These are phyloP conservation scores for Nymphalis io DNA, from an alignment of 1,140 invertebrate species.

Conservation along the genomic window DNA sequence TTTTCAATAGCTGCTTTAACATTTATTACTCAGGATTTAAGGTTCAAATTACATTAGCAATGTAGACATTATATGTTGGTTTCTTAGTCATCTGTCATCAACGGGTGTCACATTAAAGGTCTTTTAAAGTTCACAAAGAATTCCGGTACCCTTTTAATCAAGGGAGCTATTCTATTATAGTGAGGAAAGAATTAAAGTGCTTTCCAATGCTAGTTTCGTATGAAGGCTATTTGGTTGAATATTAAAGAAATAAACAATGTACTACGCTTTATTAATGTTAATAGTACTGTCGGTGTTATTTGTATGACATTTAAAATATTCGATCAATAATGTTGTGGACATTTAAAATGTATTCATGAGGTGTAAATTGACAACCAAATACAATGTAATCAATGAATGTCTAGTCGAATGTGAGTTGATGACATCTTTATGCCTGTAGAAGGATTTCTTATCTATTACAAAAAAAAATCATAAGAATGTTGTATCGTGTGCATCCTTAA, in stretches of 20 bases:
- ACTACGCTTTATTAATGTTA: background rate
- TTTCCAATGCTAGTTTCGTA: constrained; percentile 29
- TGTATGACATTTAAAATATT: constrained; percentile 25
- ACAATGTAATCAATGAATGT: constrained; percentile 30
- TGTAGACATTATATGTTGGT: constrained; percentile 28
- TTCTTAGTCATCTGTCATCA: constrained; percentile 68
- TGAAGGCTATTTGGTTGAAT: background rate
- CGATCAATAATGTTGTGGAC: constrained; percentile 43
- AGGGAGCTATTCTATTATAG: constrained; percentile 13
- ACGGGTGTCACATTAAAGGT: constrained; percentile 68
- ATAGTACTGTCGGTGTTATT: background rate
- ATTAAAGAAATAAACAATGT: constrained; percentile 12
- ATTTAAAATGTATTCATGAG: constrained; percentile 31
- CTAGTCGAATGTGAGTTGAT: constrained; percentile 12
- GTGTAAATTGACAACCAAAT: constrained; percentile 49
- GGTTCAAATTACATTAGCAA: constrained; percentile 35
- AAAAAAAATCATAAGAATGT: background rate
- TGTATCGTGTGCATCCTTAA: background rate
- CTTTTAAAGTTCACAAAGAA: constrained; percentile 60
- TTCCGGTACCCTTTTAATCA: constrained; percentile 55
- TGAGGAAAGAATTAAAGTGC: background rate
- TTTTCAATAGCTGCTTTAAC: constrained; percentile 8
- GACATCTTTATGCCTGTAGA: constrained; percentile 19
- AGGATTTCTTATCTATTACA: constrained; percentile 21
- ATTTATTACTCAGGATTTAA: constrained; percentile 23